Conservation (phyloP, 2,888 invertebrate species). For the Choristoneura rosaceana region DNA sequence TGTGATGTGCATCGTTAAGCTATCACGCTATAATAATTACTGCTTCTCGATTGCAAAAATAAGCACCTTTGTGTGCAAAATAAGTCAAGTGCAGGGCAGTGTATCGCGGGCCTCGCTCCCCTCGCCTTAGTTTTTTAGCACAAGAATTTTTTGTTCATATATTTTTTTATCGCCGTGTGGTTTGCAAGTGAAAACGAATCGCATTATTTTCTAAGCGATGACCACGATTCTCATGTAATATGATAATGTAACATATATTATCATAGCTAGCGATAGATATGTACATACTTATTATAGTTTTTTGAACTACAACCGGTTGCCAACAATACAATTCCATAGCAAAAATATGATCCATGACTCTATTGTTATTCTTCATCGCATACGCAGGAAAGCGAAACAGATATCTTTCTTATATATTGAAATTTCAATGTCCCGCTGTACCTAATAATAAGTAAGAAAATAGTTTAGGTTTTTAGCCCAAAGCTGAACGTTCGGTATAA, state of each 20-base stretch:
- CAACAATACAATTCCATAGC: slow-evolving; percentile 66
- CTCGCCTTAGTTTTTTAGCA: slow-evolving; percentile 38
- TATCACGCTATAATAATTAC: slow-evolving; percentile 57
- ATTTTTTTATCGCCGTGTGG: slow-evolving; percentile 58
- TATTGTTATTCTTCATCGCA: slow-evolving; percentile 42
- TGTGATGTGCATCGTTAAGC: slow-evolving; percentile 57
- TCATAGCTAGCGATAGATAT: slow-evolving; percentile 68
- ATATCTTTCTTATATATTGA: neutral
- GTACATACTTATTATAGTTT: slow-evolving; percentile 72
- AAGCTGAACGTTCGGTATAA: neutral
- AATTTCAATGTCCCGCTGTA: neutral
- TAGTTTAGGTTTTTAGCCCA: neutral
- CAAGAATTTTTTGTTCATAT: slow-evolving; percentile 31
- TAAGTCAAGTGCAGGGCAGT: slow-evolving; percentile 49
- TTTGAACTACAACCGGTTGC: slow-evolving; percentile 77
- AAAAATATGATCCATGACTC: slow-evolving; percentile 62
- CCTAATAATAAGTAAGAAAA: neutral
- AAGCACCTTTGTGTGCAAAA: slow-evolving; percentile 41
- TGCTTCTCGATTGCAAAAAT: slow-evolving; percentile 45
- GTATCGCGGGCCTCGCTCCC: slow-evolving; percentile 51
- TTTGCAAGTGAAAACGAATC: slow-evolving; percentile 79
- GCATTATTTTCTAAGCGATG: slow-evolving; percentile 82
- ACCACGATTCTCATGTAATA: slow-evolving; percentile 83
- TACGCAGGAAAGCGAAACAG: slow-evolving; percentile 2
- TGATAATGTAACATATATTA: slow-evolving; percentile 82